Conservation (phyloP, 2,113 vertebrate species). For the Triplophysa dalaica region DNA sequence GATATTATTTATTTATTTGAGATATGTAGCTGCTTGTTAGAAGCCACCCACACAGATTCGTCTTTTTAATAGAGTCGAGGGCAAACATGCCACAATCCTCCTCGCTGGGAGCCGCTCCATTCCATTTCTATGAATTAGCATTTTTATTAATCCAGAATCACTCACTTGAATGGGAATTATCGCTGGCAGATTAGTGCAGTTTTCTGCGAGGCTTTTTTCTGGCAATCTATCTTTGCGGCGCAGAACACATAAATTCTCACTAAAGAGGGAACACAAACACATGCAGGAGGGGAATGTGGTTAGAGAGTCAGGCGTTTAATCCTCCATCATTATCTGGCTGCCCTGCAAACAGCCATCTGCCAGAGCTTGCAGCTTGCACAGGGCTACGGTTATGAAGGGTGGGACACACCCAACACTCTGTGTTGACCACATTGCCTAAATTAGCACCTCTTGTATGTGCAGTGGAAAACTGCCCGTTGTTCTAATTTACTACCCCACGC, state of each 20-base stretch:
- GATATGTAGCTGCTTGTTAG: not conserved
- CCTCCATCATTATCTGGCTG: slow-evolving; percentile 73
- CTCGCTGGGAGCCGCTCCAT: slow-evolving; percentile 61
- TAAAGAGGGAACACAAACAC: slow-evolving; percentile 73
- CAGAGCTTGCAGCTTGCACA: slow-evolving; percentile 64
- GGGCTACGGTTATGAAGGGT: slow-evolving; percentile 59
- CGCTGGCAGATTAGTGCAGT: slow-evolving; percentile 63
- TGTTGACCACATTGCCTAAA: slow-evolving; percentile 45
- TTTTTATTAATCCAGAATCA: slow-evolving; percentile 74
- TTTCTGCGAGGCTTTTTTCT: slow-evolving; percentile 60
- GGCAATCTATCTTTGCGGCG: slow-evolving; percentile 68
- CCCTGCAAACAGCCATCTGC: slow-evolving; percentile 71
- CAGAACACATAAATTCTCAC: slow-evolving; percentile 69
- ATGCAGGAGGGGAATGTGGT: slow-evolving; percentile 57
- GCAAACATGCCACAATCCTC: slow-evolving; percentile 31
- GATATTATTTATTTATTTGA: slow-evolving; percentile 32
- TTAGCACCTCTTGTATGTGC: slow-evolving; percentile 39
- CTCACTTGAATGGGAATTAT: slow-evolving; percentile 66
- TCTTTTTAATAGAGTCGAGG: not conserved
- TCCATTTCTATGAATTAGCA: slow-evolving; percentile 67
- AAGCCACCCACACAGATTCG: slow-evolving; percentile 35
- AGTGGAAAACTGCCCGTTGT: slow-evolving; percentile 36
- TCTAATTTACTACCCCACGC: slow-evolving; percentile 5
- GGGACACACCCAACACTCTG: slow-evolving; percentile 62
- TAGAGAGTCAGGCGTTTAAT: slow-evolving; percentile 73